These are phyloP conservation scores for Apomyelois bistriatella DNA, from an alignment of 2,888 invertebrate species.

Conservation along the genomic window DNA sequence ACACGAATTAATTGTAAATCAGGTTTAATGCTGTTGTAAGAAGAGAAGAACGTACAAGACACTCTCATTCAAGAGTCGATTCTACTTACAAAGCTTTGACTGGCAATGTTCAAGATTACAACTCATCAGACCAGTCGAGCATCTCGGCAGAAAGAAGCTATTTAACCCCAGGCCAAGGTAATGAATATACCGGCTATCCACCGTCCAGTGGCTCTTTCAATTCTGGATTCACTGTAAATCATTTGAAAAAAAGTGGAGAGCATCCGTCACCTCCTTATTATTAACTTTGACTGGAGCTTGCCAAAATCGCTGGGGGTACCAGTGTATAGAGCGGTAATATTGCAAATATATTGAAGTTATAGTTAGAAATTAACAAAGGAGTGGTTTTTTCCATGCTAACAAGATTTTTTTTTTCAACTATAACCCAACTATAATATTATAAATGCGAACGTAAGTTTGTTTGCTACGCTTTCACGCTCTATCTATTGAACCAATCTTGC, in stretches of 20 bases:
- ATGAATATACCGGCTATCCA: conserved; percentile 25
- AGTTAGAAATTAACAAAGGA: too few relatives aligned
- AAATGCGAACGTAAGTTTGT: too few relatives aligned
- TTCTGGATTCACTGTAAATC: conserved; percentile 46
- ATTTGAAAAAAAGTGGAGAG: conserved; percentile 27
- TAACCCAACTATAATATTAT: too few relatives aligned
- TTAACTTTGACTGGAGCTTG: not conserved
- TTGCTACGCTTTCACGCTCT: too few relatives aligned
- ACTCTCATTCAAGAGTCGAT: conserved; percentile 33
- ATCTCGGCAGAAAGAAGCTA: not conserved
- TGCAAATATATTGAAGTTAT: too few relatives aligned
- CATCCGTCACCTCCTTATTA: conserved; percentile 14
- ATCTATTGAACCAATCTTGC: too few relatives aligned
- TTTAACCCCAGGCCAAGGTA: conserved; percentile 18
- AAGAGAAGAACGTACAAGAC: conserved; percentile 47
- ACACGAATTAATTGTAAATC: too few relatives aligned
- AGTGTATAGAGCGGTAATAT: too few relatives aligned
- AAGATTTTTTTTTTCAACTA: too few relatives aligned
- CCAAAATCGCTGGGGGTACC: too few relatives aligned
- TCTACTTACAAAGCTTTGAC: conserved; percentile 31
- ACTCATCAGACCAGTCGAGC: not conserved
- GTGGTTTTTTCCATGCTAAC: too few relatives aligned
- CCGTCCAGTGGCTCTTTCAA: conserved; percentile 27
- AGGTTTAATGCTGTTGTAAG: conserved; percentile 64
- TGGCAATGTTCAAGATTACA: conserved; percentile 24